Conservation (phyloP, 1,140 invertebrate genomes). For the Agrypnia vestita region DNA sequence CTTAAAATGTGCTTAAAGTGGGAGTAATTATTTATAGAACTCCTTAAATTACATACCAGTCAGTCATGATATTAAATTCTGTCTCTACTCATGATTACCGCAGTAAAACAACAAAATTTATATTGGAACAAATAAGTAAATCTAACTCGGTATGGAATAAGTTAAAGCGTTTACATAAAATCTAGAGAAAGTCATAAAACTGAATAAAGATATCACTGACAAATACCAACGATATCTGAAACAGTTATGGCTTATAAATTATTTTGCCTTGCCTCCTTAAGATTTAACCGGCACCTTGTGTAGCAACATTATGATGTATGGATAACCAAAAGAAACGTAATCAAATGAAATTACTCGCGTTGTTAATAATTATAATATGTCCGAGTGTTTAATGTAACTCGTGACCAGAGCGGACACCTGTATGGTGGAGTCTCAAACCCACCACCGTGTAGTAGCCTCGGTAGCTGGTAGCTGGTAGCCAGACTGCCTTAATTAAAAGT, state of each 20-base stretch:
- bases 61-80: no score
- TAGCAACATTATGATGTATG: slow-evolving; percentile 36
- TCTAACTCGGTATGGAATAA: no score
- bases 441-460: background rate
- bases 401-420: slow-evolving; percentile 58
- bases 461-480: slow-evolving; percentile 46
- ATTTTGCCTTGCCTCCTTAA: background rate
- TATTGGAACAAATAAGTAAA: no score
- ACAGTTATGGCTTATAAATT: slow-evolving; percentile 24
- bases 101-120: no score
- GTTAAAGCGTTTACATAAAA: background rate
- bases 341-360: slow-evolving; percentile 52
- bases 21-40: no score
- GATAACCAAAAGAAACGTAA: slow-evolving; percentile 37
- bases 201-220: slow-evolving; percentile 24
- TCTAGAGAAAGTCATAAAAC: slow-evolving; percentile 7
- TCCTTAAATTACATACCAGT: no score
- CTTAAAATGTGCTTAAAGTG: no score
- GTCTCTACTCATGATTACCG: no score
- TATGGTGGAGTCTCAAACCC: slow-evolving; percentile 7
- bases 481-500: slow-evolving; percentile 57
- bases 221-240: slow-evolving; percentile 9
- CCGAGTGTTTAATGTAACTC: slow-evolving; percentile 57
- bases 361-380: slow-evolving; percentile 56
- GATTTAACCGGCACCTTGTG: slow-evolving; percentile 15